Evolutionary conservation across 2,888 invertebrate genomes (phyloP), one percentile per base, ranked within the genome.

Genomic region (Melanophora roralis): DNA sequence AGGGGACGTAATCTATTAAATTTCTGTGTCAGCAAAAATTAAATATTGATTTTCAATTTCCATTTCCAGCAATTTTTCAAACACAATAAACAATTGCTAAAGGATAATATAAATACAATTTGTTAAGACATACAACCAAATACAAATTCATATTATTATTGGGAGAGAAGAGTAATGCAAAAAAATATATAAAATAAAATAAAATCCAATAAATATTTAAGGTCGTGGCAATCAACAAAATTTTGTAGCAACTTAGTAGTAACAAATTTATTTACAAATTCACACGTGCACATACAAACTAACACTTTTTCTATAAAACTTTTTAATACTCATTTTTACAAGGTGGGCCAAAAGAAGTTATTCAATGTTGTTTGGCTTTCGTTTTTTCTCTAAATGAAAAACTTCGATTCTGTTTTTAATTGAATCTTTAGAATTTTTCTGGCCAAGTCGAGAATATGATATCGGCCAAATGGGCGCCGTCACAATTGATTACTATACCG

Each of bases 21-120:
- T 45, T 45, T 45, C 45, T 19, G 3, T 27, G 27, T 27, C 27
- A 45, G 11, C 45, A 45, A 8, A 45, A 45, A 45, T 45, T 45
- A 45, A 45, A 45, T 45, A 68, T 68, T 68, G 36, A 57, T 57
- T 68, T 68, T 57, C 16, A 34, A 45, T 57, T 40, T 53, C n/a
- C n/a, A 7, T 47, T 38, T 65, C 21, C 36, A 68, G 36, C 36
- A 23, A 21, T 49, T 36, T 21, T 64, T 36, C 49, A 45, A 57
- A 57, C 47, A 11, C 9, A 19, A 36, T 5, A n/a, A 34, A 34
- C 27, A 27, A 27, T 6, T 27, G 27, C 27, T 5, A 27, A 27
- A 8, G 12, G 16, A 16, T 11, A 51, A 51, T 12, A 21, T 38
- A 11, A 1, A 23, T 1, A 27, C 23, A 32, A 47, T 36, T 27